A percentile compares a stretch with the other conserved stretches of the same genome.
These are phyloP conservation scores for Borostomias antarcticus DNA, from an alignment of 2,797 vertebrate species.

Conservation along the genomic window DNA sequence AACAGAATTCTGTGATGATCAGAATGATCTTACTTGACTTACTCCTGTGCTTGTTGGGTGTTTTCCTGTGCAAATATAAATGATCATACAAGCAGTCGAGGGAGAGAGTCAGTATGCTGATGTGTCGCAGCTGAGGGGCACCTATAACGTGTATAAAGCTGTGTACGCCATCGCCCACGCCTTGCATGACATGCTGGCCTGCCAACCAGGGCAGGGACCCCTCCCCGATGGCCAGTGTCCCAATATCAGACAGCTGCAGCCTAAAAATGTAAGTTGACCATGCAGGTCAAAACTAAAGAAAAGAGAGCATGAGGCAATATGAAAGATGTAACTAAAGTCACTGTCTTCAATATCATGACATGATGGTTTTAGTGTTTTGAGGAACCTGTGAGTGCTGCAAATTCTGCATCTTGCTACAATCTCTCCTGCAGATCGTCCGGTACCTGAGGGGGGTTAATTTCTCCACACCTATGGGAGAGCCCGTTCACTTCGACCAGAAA, in stretches of 20 bases:
- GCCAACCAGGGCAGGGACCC: conserved; percentile 42
- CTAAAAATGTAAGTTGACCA: conserved; percentile 65
- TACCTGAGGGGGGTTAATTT: conserved; percentile 66
- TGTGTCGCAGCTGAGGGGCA: conserved; percentile 61
- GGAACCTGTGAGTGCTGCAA: too few relatives aligned
- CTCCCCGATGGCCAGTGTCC: conserved; percentile 45
- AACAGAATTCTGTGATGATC: too few relatives aligned
- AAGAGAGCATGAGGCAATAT: too few relatives aligned
- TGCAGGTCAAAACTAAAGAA: too few relatives aligned
- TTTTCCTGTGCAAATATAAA: too few relatives aligned
- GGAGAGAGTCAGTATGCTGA: conserved; percentile 58
- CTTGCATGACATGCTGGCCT: conserved; percentile 70
- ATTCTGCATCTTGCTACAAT: not conserved
- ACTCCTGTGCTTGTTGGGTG: not conserved
- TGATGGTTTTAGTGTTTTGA: too few relatives aligned
- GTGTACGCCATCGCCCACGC: conserved; percentile 77
- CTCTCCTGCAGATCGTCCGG: conserved; percentile 58
- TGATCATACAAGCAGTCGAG: too few relatives aligned
- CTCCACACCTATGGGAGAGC: conserved; percentile 64
- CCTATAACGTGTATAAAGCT: conserved; percentile 69
- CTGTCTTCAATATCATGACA: too few relatives aligned
- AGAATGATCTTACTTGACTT: not conserved
- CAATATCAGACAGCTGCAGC: conserved; percentile 62
- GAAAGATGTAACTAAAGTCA: too few relatives aligned
- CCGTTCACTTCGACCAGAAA: conserved; percentile 73